Base-by-base conservation (phyloP, 2,113 vertebrate genomes). In the Pituophis catenifer region DNA sequence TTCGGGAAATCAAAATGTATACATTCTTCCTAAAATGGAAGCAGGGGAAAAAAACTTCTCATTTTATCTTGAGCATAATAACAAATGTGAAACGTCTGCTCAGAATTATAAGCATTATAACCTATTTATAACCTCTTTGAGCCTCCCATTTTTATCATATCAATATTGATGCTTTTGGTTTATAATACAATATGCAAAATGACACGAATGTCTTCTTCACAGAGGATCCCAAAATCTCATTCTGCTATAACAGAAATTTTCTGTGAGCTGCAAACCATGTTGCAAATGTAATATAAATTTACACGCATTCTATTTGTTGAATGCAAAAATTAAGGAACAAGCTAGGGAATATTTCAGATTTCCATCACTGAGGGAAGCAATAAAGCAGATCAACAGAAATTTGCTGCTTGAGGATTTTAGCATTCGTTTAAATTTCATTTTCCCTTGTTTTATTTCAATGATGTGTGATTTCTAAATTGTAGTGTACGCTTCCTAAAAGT, bases 221-320 rank as follows among this genome's bases (percentile, higher is more conserved):
- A 86, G 54, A 38, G 95, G 17, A 70, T 88, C 57, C 93, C 70
- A 90, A 94, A 94, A 85, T 95, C 92, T 3, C 48, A 53, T 7
- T 57, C 70, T 93, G 2, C 2, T 65, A 9, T 4, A 59, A n/a
- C 23, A 54, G 55, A 55, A 59, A 52, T 92, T 48, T 33, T 92
- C 92, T 91, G 90, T 89, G 88, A 89, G 89, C 53, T 94, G 4
- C 2, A 92, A 92, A 57, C 91, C 0, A 12, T 21, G 5, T 54
- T 52, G 92, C 5, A 95, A 86, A 90, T 33, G 81, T 91, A 89
- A 93, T 93, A 93, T 81, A 93, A 2, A 89, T 17, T 38, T 0
- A 8, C 1, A 90, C 11, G 3, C 81, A 52, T 93, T 89, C 59
- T 92, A 12, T 93, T 94, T 94, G 52, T 93, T 59, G 89, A 12